Evolutionary conservation across 2,113 vertebrate genomes (phyloP).

Genomic region (Azemiops feae): DNA sequence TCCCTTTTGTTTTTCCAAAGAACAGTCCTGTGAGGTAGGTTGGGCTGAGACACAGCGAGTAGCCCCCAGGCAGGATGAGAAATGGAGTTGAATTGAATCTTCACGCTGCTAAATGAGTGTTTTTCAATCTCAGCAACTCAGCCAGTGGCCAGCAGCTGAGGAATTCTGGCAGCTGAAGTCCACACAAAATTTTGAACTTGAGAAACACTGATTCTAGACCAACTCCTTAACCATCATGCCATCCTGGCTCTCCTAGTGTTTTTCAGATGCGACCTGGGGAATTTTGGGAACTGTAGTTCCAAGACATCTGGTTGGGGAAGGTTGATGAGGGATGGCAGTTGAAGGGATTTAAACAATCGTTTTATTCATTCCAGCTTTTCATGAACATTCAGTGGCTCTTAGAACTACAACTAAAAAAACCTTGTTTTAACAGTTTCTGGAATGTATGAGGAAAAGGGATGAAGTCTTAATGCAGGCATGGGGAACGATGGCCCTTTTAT

Average conservation of each 20-base stretch:
- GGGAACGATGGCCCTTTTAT: neutral
- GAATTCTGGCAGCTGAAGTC: neutral
- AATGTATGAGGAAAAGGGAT: neutral
- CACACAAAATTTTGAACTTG: neutral
- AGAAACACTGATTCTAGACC: neutral
- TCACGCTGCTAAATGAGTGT: neutral
- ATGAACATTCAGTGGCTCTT: neutral
- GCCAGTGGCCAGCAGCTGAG: neutral
- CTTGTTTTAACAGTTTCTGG: neutral
- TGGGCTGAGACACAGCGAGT: neutral
- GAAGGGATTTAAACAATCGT: neutral
- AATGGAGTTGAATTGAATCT: neutral
- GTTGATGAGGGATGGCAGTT: neutral
- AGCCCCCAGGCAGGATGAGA: neutral
- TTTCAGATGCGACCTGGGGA: neutral
- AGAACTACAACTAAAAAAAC: neutral
- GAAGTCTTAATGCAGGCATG: neutral
- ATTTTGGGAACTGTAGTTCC: neutral
- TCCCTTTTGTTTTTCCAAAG: neutral
- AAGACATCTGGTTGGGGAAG: neutral
- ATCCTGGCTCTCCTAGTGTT: neutral
- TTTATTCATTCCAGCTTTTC: neutral
- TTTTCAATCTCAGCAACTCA: neutral
- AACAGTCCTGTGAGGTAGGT: neutral
- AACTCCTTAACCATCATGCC: neutral